Conservation (phyloP, 2,888 invertebrate species). For the Phorcus lineatus region DNA sequence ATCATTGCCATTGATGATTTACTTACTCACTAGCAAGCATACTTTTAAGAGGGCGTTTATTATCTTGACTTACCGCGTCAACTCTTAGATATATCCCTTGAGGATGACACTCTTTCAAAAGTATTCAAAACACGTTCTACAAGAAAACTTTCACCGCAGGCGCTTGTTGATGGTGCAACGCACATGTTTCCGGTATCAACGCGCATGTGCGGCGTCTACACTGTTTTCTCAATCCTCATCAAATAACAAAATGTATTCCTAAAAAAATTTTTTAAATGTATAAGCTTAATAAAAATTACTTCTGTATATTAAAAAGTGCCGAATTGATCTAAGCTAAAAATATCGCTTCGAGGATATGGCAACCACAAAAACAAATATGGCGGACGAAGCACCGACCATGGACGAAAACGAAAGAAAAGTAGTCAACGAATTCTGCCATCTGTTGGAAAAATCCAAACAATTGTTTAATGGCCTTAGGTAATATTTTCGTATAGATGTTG, state of each 20-base stretch:
- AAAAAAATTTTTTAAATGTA: not conserved
- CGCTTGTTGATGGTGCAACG: not conserved
- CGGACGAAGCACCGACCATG: conserved; percentile 40
- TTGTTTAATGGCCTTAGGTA: conserved; percentile 96
- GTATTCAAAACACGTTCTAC: too few relatives aligned
- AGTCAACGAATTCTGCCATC: conserved; percentile 95
- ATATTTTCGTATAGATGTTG: conserved; percentile 29
- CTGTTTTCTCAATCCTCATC: not conserved
- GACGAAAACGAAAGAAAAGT: conserved; percentile 78
- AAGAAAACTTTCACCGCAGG: not conserved
- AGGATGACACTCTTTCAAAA: too few relatives aligned
- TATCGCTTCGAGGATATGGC: not conserved
- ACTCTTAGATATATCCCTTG: too few relatives aligned
- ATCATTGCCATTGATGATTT: too few relatives aligned
- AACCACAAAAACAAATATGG: conserved; percentile 48
- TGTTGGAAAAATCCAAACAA: conserved; percentile 97
- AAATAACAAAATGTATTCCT: not conserved
- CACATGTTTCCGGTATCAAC: conserved; percentile 18
- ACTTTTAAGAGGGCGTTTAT: too few relatives aligned
- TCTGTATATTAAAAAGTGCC: not conserved
- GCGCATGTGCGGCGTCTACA: not conserved
- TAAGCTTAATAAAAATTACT: not conserved
- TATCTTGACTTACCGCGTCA: too few relatives aligned
- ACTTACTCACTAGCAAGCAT: too few relatives aligned
- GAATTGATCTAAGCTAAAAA: too few relatives aligned